Evolutionary conservation across 2,888 invertebrate genomes (phyloP).

Genomic region (Agrotis segetum): DNA sequence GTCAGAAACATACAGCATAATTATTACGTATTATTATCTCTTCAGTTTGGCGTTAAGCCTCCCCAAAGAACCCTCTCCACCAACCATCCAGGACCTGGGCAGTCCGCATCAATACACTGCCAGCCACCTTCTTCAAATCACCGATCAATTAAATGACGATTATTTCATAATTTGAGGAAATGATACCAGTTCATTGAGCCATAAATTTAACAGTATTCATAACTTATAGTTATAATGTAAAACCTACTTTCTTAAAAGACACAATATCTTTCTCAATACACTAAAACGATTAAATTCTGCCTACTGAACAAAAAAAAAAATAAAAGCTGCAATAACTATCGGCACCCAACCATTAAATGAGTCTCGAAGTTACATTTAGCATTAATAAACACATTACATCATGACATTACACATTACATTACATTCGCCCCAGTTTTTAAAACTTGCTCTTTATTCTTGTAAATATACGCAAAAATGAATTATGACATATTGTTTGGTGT

Average conservation of each 20-base stretch:
- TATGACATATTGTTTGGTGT: slow-evolving; percentile 24
- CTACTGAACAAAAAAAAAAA: slow-evolving; percentile 24
- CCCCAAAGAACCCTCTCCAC: too few relatives aligned
- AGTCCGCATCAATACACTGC: too few relatives aligned
- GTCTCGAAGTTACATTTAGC: slow-evolving; percentile 32
- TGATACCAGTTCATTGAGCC: slow-evolving; percentile 1
- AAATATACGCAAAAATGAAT: slow-evolving; percentile 44
- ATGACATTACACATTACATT: slow-evolving; percentile 44
- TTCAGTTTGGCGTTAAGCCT: too few relatives aligned
- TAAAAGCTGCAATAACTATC: slow-evolving; percentile 27
- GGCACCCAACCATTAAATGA: slow-evolving; percentile 48
- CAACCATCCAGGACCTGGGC: too few relatives aligned
- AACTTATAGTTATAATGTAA: slow-evolving; percentile 1
- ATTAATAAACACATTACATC: slow-evolving; percentile 45
- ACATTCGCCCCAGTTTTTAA: slow-evolving; percentile 44
- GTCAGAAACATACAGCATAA: too few relatives aligned
- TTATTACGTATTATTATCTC: too few relatives aligned
- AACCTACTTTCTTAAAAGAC: slow-evolving; percentile 33
- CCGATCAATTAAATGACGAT: neutral
- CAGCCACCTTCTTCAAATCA: too few relatives aligned
- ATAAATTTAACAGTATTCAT: slow-evolving; percentile 15
- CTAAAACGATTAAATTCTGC: slow-evolving; percentile 6
- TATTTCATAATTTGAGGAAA: slow-evolving; percentile 7
- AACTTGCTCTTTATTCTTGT: slow-evolving; percentile 23
- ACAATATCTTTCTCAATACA: slow-evolving; percentile 31